Percentiles rank a stretch among this genome's conserved stretches.
phyloP scores from a whole-genome alignment of 2,797 vertebrate species.

The Lepidocolaptes lacrymiger region DNA sequence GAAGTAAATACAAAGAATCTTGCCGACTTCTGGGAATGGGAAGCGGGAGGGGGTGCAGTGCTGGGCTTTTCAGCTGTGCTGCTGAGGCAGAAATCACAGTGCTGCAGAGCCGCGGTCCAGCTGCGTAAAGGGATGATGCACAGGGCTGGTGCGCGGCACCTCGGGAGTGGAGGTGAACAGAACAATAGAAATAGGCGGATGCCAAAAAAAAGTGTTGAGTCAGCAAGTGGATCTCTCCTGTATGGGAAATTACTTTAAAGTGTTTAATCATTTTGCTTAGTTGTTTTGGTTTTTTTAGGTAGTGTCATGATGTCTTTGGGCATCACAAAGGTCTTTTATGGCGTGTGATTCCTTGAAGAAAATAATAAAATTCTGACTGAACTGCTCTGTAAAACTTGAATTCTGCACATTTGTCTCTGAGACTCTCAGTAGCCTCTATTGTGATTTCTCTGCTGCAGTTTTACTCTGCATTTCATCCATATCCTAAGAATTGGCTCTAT shows the following conservation, averaged over 20 bases:
- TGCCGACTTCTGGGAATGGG: neutral
- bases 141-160: rapidly evolving
- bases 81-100: neutral
- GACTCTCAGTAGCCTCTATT: neutral
- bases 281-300: neutral
- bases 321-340: neutral
- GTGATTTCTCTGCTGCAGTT: neutral
- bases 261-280: neutral
- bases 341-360: neutral
- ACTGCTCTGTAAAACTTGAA: neutral
- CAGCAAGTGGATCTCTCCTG: neutral
- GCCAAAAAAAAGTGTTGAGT: neutral
- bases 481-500: neutral
- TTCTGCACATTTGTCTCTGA: neutral
- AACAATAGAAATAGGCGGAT: constrained; percentile 14
- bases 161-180: neutral
- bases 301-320: rapidly evolving
- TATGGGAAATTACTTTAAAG: neutral
- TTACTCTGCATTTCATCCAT: neutral
- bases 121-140: neutral
- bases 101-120: neutral
- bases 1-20: constrained; percentile 46
- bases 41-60: neutral
- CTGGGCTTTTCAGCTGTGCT: neutral
- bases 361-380: neutral